Evolutionary conservation across 2,113 vertebrate species (phyloP).

Genomic region (Speoplatyrhinus poulsoni): DNA sequence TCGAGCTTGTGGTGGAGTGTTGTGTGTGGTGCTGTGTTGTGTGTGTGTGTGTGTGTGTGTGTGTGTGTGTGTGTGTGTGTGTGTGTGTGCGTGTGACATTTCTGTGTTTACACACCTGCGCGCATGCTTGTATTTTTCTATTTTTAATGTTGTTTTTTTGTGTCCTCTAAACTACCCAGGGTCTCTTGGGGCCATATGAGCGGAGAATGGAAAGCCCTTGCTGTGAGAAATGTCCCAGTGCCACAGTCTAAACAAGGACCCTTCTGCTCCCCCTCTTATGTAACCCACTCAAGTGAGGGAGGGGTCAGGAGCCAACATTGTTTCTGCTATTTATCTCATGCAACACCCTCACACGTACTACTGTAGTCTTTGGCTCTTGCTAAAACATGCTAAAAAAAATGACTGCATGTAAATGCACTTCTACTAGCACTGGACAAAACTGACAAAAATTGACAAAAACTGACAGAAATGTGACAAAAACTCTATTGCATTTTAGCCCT

Average conservation of each 20-base stretch:
- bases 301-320: conserved; percentile 14
- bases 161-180: conserved; percentile 28
- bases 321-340: no score
- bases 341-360: no score
- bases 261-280: conserved; percentile 36
- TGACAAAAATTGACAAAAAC: no score
- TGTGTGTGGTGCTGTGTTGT: conserved; percentile 10
- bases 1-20: conserved; percentile 4
- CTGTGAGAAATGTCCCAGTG: conserved; percentile 67
- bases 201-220: conserved; percentile 25
- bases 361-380: no score
- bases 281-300: conserved; percentile 30
- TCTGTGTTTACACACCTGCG: no score
- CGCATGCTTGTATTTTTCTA: no score
- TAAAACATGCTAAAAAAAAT: no score
- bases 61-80: conserved; percentile 16
- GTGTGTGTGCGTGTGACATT: not conserved
- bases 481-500: no score
- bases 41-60: conserved; percentile 5
- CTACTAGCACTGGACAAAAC: no score
- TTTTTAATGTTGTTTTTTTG: no score
- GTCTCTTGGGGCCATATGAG: conserved; percentile 40
- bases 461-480: no score
- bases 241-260: conserved; percentile 2
- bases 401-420: no score